Conservation (phyloP, 2,113 vertebrate genomes). For the Synchiropus splendidus region DNA sequence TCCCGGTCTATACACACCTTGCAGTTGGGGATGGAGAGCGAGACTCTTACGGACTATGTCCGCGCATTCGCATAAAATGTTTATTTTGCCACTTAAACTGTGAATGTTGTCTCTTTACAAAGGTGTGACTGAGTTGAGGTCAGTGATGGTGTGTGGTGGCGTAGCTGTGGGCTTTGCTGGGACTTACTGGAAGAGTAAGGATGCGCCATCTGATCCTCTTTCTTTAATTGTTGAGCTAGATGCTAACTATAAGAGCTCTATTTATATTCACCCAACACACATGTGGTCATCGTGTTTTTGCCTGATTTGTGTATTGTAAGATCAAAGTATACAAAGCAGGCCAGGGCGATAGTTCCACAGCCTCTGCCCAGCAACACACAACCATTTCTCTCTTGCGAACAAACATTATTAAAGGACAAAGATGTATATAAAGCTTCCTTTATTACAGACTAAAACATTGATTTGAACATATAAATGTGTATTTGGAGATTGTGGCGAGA, state of each 20-base stretch:
- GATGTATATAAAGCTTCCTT: conserved; percentile 34
- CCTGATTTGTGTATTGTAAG: neutral
- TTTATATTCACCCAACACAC: conserved; percentile 7
- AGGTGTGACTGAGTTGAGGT: neutral
- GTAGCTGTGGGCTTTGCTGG: too few relatives aligned
- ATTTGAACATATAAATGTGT: conserved; percentile 45
- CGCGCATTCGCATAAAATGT: too few relatives aligned
- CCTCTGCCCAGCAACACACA: neutral
- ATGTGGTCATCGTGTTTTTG: neutral
- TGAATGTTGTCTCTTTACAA: conserved; percentile 5
- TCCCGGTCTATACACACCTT: too few relatives aligned
- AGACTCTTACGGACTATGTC: too few relatives aligned
- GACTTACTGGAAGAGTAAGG: too few relatives aligned
- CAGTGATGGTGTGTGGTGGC: too few relatives aligned
- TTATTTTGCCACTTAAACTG: too few relatives aligned
- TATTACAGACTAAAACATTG: conserved; percentile 35
- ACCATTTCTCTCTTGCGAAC: conserved; percentile 12
- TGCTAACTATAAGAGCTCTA: too few relatives aligned
- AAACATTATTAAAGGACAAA: conserved; percentile 17
- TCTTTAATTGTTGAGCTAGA: too few relatives aligned
- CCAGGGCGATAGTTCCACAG: neutral
- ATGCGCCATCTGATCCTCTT: too few relatives aligned
- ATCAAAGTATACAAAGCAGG: too few relatives aligned
- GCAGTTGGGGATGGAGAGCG: too few relatives aligned
- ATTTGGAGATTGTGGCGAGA: conserved; percentile 28